Base-by-base conservation (phyloP, 2,797 vertebrate genomes). In the Pipistrellus nathusii region DNA sequence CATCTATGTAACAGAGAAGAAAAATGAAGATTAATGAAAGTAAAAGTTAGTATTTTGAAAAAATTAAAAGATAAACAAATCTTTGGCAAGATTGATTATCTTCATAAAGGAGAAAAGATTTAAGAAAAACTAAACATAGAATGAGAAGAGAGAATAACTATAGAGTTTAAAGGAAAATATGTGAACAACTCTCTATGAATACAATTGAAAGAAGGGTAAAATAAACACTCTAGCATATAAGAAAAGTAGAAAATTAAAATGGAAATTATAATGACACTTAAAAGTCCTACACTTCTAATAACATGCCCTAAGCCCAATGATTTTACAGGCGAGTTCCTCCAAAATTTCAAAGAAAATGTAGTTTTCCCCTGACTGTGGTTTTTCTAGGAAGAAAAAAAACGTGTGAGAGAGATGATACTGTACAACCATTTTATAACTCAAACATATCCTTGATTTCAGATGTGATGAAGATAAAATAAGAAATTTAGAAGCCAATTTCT, bases 161-260 rank as follows among this genome's bases (percentile, higher is more conserved):
- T 2, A 82, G 55, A 88, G 2, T 68, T 68, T 57, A 83, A 83
- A 72, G 30, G 32, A 53, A 89, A 85, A 71, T 86, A 57, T 72
- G 38, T 71, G 20, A 86, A 77, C 7, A 83, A 78, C 7, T 5
- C 18, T 69, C 5, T 81, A 44, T 32, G 55, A 86, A 55, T 62
- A 83, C 59, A 88, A 89, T 88, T 46, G n/a, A 48, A 84, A 76
- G 30, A 14, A 66, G 32, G 14, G 48, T 30, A 48, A 87, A 51
- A 75, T 57, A 86, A 84, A 84, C 2, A 30, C 20, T 44, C n/a
- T 44, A 27, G 30, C 20, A 62, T 12, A 51, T 85, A 35, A 68
- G 32, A 80, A 73, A 89, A 88, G 86, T 18, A 78, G 12, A 48
- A 93, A 88, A 89, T 23, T 48, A 77, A 9, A 77, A 48, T 17